Evolutionary conservation across 2,113 vertebrate species (phyloP).

Genomic region (Lophotis ruficrista): DNA sequence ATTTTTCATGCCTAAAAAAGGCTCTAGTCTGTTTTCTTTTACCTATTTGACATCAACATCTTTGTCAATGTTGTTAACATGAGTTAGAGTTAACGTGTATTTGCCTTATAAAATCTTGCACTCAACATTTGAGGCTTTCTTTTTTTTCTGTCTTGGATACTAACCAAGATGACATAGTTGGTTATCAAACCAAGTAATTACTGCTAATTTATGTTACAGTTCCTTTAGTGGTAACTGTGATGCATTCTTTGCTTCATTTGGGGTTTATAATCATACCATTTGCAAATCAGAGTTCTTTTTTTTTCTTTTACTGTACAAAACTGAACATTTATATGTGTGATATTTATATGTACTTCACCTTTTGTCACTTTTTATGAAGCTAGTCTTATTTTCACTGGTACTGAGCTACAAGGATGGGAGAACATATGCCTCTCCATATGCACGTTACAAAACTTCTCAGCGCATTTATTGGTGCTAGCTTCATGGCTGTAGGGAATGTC

Average conservation of each 20-base stretch:
- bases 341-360: conserved; percentile 72
- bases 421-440: conserved; percentile 85
- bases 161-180: background rate
- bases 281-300: background rate
- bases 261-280: background rate
- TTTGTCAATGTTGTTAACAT: background rate
- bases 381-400: conserved; percentile 75
- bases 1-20: background rate
- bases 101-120: background rate
- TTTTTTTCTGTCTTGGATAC: background rate
- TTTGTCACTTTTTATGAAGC: conserved; percentile 72
- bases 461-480: conserved; percentile 74
- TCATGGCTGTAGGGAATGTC: conserved; percentile 77
- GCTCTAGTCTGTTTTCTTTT: background rate
- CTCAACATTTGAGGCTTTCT: background rate
- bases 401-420: conserved; percentile 69
- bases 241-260: background rate
- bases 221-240: background rate
- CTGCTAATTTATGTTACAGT: background rate
- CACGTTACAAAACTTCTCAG: conserved; percentile 70
- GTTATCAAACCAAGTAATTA: background rate
- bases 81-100: background rate
- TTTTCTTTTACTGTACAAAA: conserved; percentile 53
- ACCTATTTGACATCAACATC: background rate
- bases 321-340: conserved; percentile 62